Evolutionary conservation across 2,888 invertebrate species (phyloP), one percentile per base, ranked within the genome.

Genomic region (Aromia moschata): DNA sequence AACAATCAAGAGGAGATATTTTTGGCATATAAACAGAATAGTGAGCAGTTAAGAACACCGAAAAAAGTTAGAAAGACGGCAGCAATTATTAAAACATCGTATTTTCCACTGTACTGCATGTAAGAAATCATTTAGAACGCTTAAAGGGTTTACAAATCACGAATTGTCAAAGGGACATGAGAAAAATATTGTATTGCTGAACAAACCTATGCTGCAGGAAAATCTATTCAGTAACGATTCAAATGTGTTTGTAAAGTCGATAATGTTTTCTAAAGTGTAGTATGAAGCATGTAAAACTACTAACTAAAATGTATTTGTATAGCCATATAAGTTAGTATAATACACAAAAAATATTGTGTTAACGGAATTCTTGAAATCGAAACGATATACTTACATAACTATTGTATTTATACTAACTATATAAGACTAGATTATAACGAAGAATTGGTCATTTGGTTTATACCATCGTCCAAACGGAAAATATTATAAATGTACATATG

Each of bases 161-260:
- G 92, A 96, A 75, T 89, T 90, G 54, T 96, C 96, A 55, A 95
- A 92, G 79, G 96, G 93, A 74, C 97, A 97, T 75, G 90, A 88
- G 69, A 94, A 95, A 63, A 94, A 93, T 82, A 85, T 94, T 5
- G 85, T 87, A 31, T 82, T 83, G 18, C 79, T 88, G 56, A 84
- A 85, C 62, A 76, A 84, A 58, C 80, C 80, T 54, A 84, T 89
- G 84, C 79, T 83, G 33, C 82, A 83, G 30, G 82, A 85, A 47
- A 84, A 86, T 51, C 62, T 74, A 58, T 11, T 25, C 2, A 67
- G 60, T 12, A 15, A 17, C 15, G 45, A 62, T 70, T 56, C 57
- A 45, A 58, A 52, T 64, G n/a, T 36, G 38, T 59, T 54, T 14
- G 75, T 68, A 43, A 49, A 61, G 46, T 41, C 53, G 17, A 62